phyloP scores from a whole-genome alignment of 2,888 invertebrate species.

The Ashinkailepas kermadecensis region DNA sequence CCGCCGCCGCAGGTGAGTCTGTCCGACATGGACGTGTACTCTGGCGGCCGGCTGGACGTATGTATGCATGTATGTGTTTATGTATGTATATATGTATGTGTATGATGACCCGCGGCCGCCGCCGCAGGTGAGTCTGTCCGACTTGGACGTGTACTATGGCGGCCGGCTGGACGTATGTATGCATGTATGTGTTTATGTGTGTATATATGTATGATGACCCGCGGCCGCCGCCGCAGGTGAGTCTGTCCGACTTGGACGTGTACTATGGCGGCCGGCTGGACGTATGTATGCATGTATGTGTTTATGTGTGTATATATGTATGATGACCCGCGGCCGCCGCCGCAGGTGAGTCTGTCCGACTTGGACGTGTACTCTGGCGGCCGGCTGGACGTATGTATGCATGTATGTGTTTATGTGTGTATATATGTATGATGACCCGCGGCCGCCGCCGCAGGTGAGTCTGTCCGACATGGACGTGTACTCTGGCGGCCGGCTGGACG shows the following conservation, averaged over 20 bases:
- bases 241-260: slow-evolving; percentile 67
- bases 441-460: slow-evolving; percentile 48
- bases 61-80: too few relatives aligned
- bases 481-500: slow-evolving; percentile 13
- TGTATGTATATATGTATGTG: too few relatives aligned
- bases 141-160: slow-evolving; percentile 56
- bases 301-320: too few relatives aligned
- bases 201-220: too few relatives aligned
- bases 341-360: slow-evolving; percentile 58
- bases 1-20: slow-evolving; percentile 50
- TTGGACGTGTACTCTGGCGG: slow-evolving; percentile 53
- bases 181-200: too few relatives aligned
- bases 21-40: slow-evolving; percentile 61
- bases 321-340: too few relatives aligned
- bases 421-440: too few relatives aligned
- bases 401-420: too few relatives aligned
- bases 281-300: too few relatives aligned
- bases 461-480: slow-evolving; percentile 65
- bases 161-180: neutral
- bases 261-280: slow-evolving; percentile 23
- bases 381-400: neutral
- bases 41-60: neutral
- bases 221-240: slow-evolving; percentile 46
- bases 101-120: too few relatives aligned
- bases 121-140: slow-evolving; percentile 55